These are phyloP conservation scores for Gnathonemus longibarbis DNA, from an alignment of 2,113 vertebrate genomes.

Conservation along the genomic window DNA sequence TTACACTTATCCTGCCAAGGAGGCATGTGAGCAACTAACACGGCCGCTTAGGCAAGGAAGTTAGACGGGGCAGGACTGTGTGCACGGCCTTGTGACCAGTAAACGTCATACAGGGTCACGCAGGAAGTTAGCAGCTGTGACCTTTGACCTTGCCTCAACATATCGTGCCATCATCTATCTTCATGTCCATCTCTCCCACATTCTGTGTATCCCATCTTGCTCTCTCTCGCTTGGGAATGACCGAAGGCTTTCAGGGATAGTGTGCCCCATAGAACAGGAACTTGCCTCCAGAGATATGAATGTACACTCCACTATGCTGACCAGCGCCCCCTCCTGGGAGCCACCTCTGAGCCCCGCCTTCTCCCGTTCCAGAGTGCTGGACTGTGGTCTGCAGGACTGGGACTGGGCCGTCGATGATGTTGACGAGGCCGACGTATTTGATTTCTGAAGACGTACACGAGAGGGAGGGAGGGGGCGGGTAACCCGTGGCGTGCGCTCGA, in stretches of 20 bases:
- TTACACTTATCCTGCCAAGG: neutral
- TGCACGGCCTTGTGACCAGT: neutral
- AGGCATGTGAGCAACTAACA: neutral
- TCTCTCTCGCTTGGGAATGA: neutral
- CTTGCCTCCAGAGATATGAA: neutral
- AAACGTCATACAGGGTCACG: neutral
- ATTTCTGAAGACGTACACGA: slow-evolving; percentile 78
- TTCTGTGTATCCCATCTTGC: neutral
- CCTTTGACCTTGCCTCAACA: neutral
- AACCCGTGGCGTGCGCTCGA: slow-evolving; percentile 30
- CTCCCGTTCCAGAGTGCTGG: slow-evolving; percentile 83
- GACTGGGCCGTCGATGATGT: slow-evolving; percentile 91
- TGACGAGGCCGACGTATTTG: slow-evolving; percentile 85
- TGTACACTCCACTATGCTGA: neutral
- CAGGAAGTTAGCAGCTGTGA: neutral
- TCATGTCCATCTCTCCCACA: neutral
- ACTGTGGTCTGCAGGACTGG: slow-evolving; percentile 87
- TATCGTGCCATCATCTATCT: neutral
- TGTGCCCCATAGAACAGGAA: neutral
- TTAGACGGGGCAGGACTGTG: neutral
- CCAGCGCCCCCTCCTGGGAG: neutral
- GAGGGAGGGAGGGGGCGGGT: slow-evolving; percentile 44
- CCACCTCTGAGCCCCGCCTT: slow-evolving; percentile 56
- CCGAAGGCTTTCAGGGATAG: neutral
- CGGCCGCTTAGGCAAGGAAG: neutral